These are phyloP conservation scores for Nymphalis polychloros DNA, from an alignment of 2,888 invertebrate genomes.

Conservation along the genomic window DNA sequence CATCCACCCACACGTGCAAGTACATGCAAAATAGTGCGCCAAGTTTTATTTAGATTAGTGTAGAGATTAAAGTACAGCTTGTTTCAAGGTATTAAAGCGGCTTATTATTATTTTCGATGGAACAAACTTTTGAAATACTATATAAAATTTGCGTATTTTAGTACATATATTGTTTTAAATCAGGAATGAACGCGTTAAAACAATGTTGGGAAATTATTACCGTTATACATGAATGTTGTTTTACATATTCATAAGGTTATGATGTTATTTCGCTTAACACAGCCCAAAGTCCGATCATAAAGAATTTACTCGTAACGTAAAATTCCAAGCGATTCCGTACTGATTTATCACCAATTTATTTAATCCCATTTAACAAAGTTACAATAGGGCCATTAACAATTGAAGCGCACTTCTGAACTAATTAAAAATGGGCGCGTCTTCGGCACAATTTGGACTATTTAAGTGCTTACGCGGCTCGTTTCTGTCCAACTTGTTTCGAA, in stretches of 20 bases:
- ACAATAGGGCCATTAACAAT: constrained; percentile 73
- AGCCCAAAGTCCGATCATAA: constrained; percentile 19
- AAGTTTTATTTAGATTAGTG: too few species aligned
- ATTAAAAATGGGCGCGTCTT: constrained; percentile 79
- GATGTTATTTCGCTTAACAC: constrained; percentile 21
- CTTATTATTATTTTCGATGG: background rate
- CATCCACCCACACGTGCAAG: too few species aligned
- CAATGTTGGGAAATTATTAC: constrained; percentile 20
- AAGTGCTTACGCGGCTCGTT: constrained; percentile 75
- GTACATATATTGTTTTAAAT: background rate
- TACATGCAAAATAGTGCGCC: too few species aligned
- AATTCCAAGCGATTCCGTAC: constrained; percentile 30
- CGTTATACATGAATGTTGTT: constrained; percentile 22
- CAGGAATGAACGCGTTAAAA: constrained; percentile 17
- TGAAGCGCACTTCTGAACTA: constrained; percentile 72
- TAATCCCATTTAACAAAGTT: constrained; percentile 54
- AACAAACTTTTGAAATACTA: background rate
- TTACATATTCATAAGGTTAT: constrained; percentile 27
- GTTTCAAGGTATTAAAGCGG: too few species aligned
- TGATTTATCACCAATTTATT: constrained; percentile 45
- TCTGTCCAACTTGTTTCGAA: constrained; percentile 78
- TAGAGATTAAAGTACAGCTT: too few species aligned
- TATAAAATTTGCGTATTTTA: background rate
- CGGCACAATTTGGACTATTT: constrained; percentile 77
- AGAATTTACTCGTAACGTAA: constrained; percentile 26